A percentile compares a stretch with the other conserved stretches of the same genome.
phyloP scores from a whole-genome alignment of 37 sponge, comb jelly and placozoan genomes.

The Axinella damicornis region DNA sequence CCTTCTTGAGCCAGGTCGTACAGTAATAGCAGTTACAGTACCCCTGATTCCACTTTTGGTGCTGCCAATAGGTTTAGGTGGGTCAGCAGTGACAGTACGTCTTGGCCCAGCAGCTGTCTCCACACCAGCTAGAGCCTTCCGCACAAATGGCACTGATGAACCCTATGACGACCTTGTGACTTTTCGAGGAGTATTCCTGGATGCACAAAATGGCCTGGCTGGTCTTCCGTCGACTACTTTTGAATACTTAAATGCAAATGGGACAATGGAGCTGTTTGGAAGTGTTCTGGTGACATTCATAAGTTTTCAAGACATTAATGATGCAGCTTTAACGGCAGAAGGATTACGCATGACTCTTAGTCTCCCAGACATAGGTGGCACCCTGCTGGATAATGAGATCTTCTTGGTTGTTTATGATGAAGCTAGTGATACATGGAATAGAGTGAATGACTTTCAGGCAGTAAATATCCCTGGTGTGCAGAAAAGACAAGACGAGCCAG shows the following conservation, averaged over 20 bases:
- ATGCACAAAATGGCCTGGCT: neutral
- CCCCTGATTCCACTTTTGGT: neutral
- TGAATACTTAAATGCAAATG: neutral
- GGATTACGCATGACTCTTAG: too few species aligned
- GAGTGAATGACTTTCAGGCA: too few species aligned
- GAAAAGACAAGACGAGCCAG: constrained; percentile 1
- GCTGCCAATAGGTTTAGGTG: neutral
- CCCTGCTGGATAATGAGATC: too few species aligned
- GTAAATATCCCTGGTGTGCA: neutral
- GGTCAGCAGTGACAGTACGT: neutral
- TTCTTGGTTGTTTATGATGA: constrained; percentile 1
- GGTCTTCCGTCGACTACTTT: neutral
- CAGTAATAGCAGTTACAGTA: neutral
- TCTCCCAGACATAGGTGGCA: neutral
- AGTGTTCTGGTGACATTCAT: neutral
- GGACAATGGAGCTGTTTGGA: neutral
- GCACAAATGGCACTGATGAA: neutral
- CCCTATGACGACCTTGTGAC: constrained; percentile 22
- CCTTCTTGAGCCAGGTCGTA: neutral
- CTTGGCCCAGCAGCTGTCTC: constrained; percentile 4
- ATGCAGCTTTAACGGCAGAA: neutral
- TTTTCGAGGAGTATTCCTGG: constrained; percentile 11
- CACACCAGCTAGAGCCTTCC: constrained; percentile 4
- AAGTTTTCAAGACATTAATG: neutral
- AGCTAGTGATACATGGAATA: neutral